Evolutionary conservation across 2,797 vertebrate species (phyloP), one percentile per base, ranked within the genome.

Genomic region (Phoebastria nigripes): DNA sequence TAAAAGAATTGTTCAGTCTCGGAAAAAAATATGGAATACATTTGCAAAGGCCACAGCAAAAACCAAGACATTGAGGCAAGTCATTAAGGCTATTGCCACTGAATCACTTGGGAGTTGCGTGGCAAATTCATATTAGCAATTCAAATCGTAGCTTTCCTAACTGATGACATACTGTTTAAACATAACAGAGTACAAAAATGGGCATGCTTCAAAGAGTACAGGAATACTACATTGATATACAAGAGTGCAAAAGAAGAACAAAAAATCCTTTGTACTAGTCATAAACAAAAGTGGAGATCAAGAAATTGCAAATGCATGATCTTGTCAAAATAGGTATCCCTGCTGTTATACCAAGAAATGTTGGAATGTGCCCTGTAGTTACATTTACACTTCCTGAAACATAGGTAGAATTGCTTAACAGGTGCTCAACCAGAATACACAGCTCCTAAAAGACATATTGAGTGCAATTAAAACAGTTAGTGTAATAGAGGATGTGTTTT

Each of bases 141-240:
- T 96, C 86, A 95, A 96, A 95, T 42, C 31, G 26, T 19, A 96
- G 76, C 29, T 82, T 79, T 87, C 59, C 66, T 86, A 88, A 74
- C 37, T 35, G 33, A 61, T 69, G 77, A 37, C 31, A 79, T 22
- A 72, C n/a, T 65, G 54, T 51, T 89, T 89, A 73, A 93, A 96
- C 42, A 87, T 28, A 91, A 83, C 49, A 76, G 42, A 83, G 22
- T 44, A 83, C 66, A 92, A 84, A 89, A 95, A 61, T 51, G 54
- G 66, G 39, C 54, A 82, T 5, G 66, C 54, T 93, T 93, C 80
- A 95, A 37, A 96, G 46, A 73, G 51, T 46, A 76, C 35, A 66
- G 33, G 33, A 90, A 58, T 31, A 42, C 9, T 65, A 46, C 49
- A 44, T 0, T 52, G 76, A 37, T 47, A 88, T 12, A 88, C 10